phyloP scores from a whole-genome alignment of 2,113 vertebrate species.

The Crocuta crocuta region DNA sequence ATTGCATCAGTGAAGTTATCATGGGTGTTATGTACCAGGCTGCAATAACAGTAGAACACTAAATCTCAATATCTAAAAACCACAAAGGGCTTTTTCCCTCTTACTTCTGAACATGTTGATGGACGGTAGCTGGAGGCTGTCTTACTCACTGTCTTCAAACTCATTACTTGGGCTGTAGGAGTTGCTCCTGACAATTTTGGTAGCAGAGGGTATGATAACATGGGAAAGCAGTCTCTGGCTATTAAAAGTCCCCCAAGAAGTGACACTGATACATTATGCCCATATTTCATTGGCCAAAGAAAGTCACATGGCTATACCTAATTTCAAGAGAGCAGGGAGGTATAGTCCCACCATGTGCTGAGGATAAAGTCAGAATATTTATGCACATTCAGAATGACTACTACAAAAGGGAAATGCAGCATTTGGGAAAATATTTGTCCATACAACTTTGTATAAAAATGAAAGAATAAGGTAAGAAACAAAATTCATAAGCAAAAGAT shows the following conservation, averaged over 20 bases:
- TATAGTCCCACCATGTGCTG: neutral
- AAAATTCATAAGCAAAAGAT: constrained; percentile 34
- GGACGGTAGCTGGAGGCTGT: neutral
- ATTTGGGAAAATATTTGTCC: neutral
- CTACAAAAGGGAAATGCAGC: neutral
- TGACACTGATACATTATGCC: neutral
- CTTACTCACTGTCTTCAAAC: neutral
- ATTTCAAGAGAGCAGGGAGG: neutral
- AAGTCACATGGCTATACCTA: neutral
- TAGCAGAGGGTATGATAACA: neutral
- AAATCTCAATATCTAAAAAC: neutral
- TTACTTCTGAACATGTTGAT: neutral
- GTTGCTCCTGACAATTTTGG: neutral
- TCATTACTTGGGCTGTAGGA: neutral
- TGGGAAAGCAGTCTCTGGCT: neutral
- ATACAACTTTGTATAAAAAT: neutral
- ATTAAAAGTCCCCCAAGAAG: neutral
- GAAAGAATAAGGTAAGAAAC: neutral
- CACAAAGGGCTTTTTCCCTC: neutral
- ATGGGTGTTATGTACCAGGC: neutral
- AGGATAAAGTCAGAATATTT: neutral
- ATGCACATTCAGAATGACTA: neutral
- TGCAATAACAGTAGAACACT: neutral
- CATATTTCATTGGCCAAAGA: neutral
- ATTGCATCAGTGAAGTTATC: neutral